Percentiles rank a stretch among this genome's conserved stretches.
These are phyloP conservation scores for Propithecus perrieri DNA, from an alignment of 2,797 vertebrate genomes.

Conservation along the genomic window DNA sequence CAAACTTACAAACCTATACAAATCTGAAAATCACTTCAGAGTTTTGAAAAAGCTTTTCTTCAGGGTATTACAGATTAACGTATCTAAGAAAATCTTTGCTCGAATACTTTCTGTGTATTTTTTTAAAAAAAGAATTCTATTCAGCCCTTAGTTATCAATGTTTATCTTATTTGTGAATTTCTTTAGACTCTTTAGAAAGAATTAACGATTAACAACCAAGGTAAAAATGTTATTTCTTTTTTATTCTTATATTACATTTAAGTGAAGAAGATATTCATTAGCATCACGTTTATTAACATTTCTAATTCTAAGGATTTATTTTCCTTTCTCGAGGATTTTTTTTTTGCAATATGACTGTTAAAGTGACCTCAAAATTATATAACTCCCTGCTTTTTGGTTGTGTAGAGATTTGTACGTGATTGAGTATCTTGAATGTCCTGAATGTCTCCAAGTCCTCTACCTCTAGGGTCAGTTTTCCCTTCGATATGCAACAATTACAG, in stretches of 20 bases:
- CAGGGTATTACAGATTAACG: not conserved
- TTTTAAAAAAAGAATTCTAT: not conserved
- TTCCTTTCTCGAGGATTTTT: not conserved
- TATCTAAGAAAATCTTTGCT: not conserved
- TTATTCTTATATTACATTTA: not conserved
- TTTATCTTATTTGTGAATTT: constrained; percentile 10
- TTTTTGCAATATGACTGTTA: not conserved
- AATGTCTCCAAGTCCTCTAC: not conserved
- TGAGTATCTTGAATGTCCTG: not conserved
- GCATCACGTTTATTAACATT: not conserved
- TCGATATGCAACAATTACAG: not conserved
- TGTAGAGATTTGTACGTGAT: not conserved
- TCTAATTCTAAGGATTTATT: constrained; percentile 8
- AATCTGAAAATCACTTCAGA: constrained; percentile 1
- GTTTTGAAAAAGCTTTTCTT: constrained; percentile 12
- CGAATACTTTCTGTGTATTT: not conserved
- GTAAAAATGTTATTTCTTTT: not conserved
- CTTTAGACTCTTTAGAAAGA: not conserved
- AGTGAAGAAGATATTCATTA: constrained; percentile 13
- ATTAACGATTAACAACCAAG: not conserved
- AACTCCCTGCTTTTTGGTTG: not conserved
- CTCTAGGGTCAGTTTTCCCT: not conserved
- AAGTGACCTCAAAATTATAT: not conserved
- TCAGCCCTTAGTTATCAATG: not conserved
- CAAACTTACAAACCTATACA: not conserved